These are phyloP conservation scores for Dipodomys merriami DNA, from an alignment of 2,113 vertebrate species.

Conservation along the genomic window DNA sequence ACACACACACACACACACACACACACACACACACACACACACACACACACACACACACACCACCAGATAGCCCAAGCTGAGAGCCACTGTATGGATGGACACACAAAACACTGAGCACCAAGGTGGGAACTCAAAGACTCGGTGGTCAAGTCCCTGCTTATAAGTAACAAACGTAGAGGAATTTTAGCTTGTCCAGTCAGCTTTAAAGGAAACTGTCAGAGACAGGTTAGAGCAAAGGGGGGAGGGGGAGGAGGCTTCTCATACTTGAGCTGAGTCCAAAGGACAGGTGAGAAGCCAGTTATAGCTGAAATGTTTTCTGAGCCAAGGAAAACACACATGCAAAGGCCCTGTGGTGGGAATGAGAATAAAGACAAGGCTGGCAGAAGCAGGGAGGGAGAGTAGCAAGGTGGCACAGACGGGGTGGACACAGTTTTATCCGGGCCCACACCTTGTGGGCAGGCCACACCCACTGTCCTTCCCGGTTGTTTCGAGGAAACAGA, in stretches of 20 bases:
- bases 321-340: neutral
- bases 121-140: rapidly evolving
- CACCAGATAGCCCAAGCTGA: neutral
- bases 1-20: too few relatives aligned
- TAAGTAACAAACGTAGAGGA: neutral
- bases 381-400: neutral
- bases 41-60: too few relatives aligned
- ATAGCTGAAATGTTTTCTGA: neutral
- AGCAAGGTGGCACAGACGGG: neutral
- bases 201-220: neutral
- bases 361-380: neutral
- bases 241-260: too few relatives aligned
- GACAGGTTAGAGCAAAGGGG: neutral
- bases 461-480: slow-evolving; percentile 35
- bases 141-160: too few relatives aligned
- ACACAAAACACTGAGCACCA: neutral
- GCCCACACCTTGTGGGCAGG: neutral
- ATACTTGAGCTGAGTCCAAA: neutral
- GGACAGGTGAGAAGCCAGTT: neutral
- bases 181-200: neutral
- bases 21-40: too few relatives aligned
- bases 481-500: slow-evolving; percentile 43
- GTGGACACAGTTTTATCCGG: too few relatives aligned
- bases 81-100: rapidly evolving
- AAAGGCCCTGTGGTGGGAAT: slow-evolving; percentile 41